These are phyloP conservation scores for Drosophila bipectinata DNA, from an alignment of 1,140 invertebrate genomes.

Conservation along the genomic window DNA sequence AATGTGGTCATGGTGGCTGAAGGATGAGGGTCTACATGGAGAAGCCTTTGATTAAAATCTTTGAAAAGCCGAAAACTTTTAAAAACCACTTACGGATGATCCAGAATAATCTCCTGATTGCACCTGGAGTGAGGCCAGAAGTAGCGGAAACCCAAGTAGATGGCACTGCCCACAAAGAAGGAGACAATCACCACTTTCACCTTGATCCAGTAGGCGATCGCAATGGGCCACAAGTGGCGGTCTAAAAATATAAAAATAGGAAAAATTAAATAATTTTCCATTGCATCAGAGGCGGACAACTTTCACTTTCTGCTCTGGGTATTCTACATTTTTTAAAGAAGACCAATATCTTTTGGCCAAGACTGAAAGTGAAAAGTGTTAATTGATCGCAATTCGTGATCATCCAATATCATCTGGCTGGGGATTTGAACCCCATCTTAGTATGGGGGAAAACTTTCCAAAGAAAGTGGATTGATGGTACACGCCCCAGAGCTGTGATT, in stretches of 20 bases:
- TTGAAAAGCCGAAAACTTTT: neutral
- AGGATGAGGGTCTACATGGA: constrained; percentile 55
- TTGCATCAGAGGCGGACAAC: constrained; percentile 44
- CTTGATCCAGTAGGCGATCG: constrained; percentile 81
- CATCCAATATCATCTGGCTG: constrained; percentile 46
- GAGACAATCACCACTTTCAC: constrained; percentile 79
- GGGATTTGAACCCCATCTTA: constrained; percentile 4
- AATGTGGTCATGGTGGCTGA: constrained; percentile 70
- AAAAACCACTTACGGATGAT: constrained; percentile 62
- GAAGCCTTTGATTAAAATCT: neutral
- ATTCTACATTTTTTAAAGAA: constrained; percentile 32
- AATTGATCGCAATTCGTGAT: constrained; percentile 68
- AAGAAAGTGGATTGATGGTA: constrained; percentile 65
- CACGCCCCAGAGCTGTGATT: constrained; percentile 16
- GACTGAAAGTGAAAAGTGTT: constrained; percentile 83
- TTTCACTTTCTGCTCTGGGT: constrained; percentile 44
- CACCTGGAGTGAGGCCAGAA: constrained; percentile 59
- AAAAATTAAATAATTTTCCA: constrained; percentile 54
- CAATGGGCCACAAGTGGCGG: constrained; percentile 71
- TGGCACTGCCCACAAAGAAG: constrained; percentile 77
- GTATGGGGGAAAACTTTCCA: constrained; percentile 60
- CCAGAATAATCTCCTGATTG: constrained; percentile 67
- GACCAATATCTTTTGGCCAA: constrained; percentile 36
- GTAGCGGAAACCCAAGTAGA: constrained; percentile 71
- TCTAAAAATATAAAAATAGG: constrained; percentile 27